Percentiles rank a stretch among this genome's conserved stretches.
Evolutionary conservation across 2,797 vertebrate species (phyloP).

Genomic region (Hydrolagus colliei): DNA sequence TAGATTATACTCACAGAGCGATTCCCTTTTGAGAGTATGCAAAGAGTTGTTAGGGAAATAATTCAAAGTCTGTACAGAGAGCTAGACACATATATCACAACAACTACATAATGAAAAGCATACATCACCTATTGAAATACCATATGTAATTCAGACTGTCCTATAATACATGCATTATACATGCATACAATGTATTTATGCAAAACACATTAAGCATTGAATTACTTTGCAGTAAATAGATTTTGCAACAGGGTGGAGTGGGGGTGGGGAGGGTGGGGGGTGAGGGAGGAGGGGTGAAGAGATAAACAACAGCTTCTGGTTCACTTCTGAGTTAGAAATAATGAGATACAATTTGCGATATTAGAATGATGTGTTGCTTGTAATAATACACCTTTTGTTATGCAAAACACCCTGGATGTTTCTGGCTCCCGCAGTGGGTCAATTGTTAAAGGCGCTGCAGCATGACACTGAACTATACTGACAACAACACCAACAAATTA

Average conservation of each 20-base stretch:
- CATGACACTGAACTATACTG: too few species aligned
- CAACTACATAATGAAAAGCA: conserved; percentile 16
- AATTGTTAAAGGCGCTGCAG: too few species aligned
- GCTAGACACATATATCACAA: background rate
- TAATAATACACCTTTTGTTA: too few species aligned
- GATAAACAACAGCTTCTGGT: background rate
- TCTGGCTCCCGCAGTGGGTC: too few species aligned
- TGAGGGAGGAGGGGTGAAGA: too few species aligned
- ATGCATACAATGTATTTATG: background rate
- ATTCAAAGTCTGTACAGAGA: background rate
- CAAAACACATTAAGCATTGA: background rate
- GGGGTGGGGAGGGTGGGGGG: too few species aligned
- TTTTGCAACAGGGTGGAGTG: background rate
- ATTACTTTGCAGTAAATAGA: background rate
- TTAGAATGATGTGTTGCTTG: too few species aligned
- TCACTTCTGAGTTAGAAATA: background rate
- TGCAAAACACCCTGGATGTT: too few species aligned
- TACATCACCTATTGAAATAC: background rate
- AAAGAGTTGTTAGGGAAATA: background rate
- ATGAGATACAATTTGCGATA: too few species aligned
- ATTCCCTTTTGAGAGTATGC: conserved; percentile 7
- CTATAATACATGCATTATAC: background rate
- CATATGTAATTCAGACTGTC: background rate
- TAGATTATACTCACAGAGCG: background rate
- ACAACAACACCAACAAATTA: too few species aligned